Base-by-base conservation (phyloP, 2,797 vertebrate species). In the Pelodytes ibericus region DNA sequence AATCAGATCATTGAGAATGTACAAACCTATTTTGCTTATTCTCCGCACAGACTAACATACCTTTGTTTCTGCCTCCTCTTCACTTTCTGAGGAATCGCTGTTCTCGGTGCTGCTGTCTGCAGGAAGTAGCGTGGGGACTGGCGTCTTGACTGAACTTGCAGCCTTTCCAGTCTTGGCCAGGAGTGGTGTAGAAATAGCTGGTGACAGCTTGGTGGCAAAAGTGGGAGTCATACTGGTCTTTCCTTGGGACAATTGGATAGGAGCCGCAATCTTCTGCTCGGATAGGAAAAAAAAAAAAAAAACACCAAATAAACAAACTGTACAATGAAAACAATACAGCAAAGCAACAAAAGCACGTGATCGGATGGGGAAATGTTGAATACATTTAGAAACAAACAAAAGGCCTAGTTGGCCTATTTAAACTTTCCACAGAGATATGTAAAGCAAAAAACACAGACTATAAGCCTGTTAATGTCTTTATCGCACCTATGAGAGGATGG, bases 1-100 rank as follows among this genome's bases (percentile, higher is more conserved):
- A n/a, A n/a, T n/a, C n/a, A n/a, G n/a, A n/a, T n/a, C n/a, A n/a
- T n/a, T n/a, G n/a, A n/a, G n/a, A n/a, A n/a, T n/a, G n/a, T n/a
- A n/a, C n/a, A n/a, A n/a, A n/a, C n/a, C n/a, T n/a, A n/a, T n/a
- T n/a, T n/a, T n/a, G 33, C 33, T 36, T 0, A 36, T 36, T 36
- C 13, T 36, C 33, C 6, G 33, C 33, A 36, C 13, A 36, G 13
- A 13, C 15, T 7, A 39, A 39, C 15, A 39, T 26, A 27, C 56
- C 25, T 58, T 58, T 15, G 24, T 27, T 4, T 2, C 2, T 2
- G 3, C 22, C 39, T 65, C 63, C 25, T 47, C 39, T 15, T 65
- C 63, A n/a, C 63, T 65, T 2, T 65, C 63, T 16, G 63, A 65
- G 0, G 36, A 26, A 15, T 47, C 25, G 9, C 63, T 65, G 36